Conservation (phyloP, 2,113 vertebrate species). For the Athene cunicularia region DNA sequence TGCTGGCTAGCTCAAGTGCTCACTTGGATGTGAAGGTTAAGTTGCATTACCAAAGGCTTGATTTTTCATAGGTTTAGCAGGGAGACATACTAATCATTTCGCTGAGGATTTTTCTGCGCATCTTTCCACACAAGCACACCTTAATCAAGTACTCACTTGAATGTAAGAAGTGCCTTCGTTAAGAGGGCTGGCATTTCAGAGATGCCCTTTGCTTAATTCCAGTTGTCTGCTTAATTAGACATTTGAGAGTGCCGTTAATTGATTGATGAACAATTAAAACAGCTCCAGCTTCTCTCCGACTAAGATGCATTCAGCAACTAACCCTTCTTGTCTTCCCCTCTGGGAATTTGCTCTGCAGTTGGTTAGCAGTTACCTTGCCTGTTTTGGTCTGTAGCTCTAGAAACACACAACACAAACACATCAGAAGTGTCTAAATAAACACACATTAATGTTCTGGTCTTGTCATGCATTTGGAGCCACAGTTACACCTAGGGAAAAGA, state of each 20-base stretch:
- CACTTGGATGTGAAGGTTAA: constrained; percentile 11
- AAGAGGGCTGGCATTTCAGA: constrained; percentile 53
- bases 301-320: constrained; percentile 56
- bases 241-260: constrained; percentile 63
- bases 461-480: background rate
- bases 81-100: background rate
- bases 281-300: constrained; percentile 53
- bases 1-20: background rate
- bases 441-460: background rate
- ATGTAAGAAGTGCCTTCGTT: constrained; percentile 29
- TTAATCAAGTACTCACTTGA: constrained; percentile 71
- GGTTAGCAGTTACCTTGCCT: constrained; percentile 43
- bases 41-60: background rate
- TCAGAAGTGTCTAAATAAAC: constrained; percentile 49
- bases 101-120: background rate
- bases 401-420: constrained; percentile 48
- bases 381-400: constrained; percentile 63
- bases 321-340: constrained; percentile 32
- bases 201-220: constrained; percentile 73
- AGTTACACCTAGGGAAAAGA: background rate
- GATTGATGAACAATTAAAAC: constrained; percentile 75
- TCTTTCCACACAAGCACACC: constrained; percentile 29
- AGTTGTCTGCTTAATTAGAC: constrained; percentile 73
- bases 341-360: constrained; percentile 34
- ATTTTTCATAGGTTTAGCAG: background rate